Base-by-base conservation (phyloP, 2,888 invertebrate genomes). In the Sminthurinus aureus region DNA sequence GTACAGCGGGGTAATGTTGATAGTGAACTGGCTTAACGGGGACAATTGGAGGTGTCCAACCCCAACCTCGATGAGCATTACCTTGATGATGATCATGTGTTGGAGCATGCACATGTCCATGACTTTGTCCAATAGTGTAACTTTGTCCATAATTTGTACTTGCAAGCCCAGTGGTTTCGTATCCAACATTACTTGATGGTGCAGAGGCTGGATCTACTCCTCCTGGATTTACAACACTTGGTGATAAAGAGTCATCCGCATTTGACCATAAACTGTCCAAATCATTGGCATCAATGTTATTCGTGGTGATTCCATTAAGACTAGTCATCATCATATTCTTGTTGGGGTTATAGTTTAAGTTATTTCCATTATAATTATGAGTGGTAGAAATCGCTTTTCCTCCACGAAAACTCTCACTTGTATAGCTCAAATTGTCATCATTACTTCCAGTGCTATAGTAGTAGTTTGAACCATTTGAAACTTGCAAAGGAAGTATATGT, bases 11-110 rank as follows among this genome's bases (percentile, higher is more conserved):
- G 11, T 76, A 76, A 22, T 58, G n/a, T 52, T 76, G 76, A 22
- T 76, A 58, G 22, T 76, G 76, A 76, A 22, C 52, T n/a, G 76
- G 18, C 58, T 76, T 76, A 0, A 22, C 2, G 12, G 76, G 76
- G 13, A 18, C 52, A 15, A 58, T 11, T 11, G 58, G 58, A 58
- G 58, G 15, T 15, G 15, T 6, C 58, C 58, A 58, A 58, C 58
- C 58, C 67, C 67, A 67, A 12, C 67, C 67, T 20, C 11, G 18
- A 64, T 64, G 64, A 15, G 3, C 64, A 69, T 69, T 3, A 38
- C 3, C 38, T 6, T 38, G 38, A 64, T 64, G 64, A 69, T 69
- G 69, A 69, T 20, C 2, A 69, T 69, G 69, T 9, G 1, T 11
- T 2, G 13, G 69, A 22, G n/a, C 8, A 69, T 22, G 22, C 3